Conservation (phyloP, 2,113 vertebrate genomes). For the Semnornis frantzii region DNA sequence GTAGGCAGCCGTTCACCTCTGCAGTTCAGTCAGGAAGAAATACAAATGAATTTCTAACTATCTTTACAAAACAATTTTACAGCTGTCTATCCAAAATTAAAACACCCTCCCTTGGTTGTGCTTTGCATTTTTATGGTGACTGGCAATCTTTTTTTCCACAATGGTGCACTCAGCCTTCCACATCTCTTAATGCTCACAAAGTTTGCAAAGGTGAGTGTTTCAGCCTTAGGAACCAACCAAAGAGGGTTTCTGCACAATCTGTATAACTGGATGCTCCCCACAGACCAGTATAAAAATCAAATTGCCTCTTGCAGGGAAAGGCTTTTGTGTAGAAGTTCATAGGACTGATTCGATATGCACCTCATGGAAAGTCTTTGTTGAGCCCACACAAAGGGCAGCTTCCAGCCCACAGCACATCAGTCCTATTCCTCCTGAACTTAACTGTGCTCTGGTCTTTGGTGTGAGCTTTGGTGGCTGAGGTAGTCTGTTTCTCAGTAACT, state of each 20-base stretch:
- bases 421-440: neutral
- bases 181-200: neutral
- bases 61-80: conserved; percentile 44
- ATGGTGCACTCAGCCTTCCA: neutral
- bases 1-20: conserved; percentile 43
- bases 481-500: neutral
- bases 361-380: neutral
- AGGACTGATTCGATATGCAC: neutral
- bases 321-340: neutral
- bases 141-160: neutral
- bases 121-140: conserved; percentile 30
- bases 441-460: neutral
- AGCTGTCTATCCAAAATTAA: conserved; percentile 40
- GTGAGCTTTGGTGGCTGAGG: neutral
- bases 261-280: neutral
- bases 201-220: conserved; percentile 4
- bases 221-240: neutral
- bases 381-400: neutral
- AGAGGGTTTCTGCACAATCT: neutral
- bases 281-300: neutral
- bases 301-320: neutral
- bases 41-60: conserved; percentile 20
- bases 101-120: conserved; percentile 22
- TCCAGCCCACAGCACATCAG: neutral
- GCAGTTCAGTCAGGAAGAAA: conserved; percentile 20